A percentile compares a stretch with the other conserved stretches of the same genome.
Conservation (phyloP, 2,888 invertebrate genomes). For the Mesorhabditis sp. region DNA sequence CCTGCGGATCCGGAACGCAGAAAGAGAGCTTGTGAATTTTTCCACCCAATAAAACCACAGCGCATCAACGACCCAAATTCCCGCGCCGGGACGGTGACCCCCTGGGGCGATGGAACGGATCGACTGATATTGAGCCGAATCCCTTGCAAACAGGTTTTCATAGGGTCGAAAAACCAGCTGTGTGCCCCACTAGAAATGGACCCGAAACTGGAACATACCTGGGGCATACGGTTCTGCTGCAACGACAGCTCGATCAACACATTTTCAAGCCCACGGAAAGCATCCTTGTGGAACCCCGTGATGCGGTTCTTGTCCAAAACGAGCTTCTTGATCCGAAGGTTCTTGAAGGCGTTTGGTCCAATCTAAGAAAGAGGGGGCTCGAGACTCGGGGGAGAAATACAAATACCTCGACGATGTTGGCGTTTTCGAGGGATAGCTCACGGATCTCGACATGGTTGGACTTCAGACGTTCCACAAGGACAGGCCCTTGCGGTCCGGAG, state of each 20-base stretch:
- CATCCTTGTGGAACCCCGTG: slow-evolving; percentile 51
- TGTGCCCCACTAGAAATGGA: too few relatives aligned
- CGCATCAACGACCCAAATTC: too few relatives aligned
- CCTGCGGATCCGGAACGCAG: too few relatives aligned
- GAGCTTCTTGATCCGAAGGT: slow-evolving; percentile 57
- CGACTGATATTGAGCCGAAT: too few relatives aligned
- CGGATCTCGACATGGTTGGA: slow-evolving; percentile 45
- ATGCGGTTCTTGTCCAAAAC: slow-evolving; percentile 58
- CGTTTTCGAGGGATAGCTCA: slow-evolving; percentile 54
- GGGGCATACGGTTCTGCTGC: slow-evolving; percentile 63
- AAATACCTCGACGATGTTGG: slow-evolving; percentile 36
- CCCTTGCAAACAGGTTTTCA: too few relatives aligned
- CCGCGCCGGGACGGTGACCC: too few relatives aligned
- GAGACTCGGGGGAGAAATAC: background rate
- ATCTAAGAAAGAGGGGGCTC: slow-evolving; percentile 35
- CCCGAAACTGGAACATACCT: too few relatives aligned
- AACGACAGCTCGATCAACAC: slow-evolving; percentile 78
- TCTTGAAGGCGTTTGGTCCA: slow-evolving; percentile 69
- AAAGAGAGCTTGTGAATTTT: too few relatives aligned
- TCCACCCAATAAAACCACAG: too few relatives aligned
- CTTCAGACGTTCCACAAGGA: slow-evolving; percentile 55
- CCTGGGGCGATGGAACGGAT: too few relatives aligned
- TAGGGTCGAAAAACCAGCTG: too few relatives aligned
- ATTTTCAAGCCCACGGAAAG: slow-evolving; percentile 72
- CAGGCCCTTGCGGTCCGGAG: slow-evolving; percentile 50